These are phyloP conservation scores for Gastrophryne carolinensis DNA, from an alignment of 2,797 vertebrate species.

Conservation along the genomic window DNA sequence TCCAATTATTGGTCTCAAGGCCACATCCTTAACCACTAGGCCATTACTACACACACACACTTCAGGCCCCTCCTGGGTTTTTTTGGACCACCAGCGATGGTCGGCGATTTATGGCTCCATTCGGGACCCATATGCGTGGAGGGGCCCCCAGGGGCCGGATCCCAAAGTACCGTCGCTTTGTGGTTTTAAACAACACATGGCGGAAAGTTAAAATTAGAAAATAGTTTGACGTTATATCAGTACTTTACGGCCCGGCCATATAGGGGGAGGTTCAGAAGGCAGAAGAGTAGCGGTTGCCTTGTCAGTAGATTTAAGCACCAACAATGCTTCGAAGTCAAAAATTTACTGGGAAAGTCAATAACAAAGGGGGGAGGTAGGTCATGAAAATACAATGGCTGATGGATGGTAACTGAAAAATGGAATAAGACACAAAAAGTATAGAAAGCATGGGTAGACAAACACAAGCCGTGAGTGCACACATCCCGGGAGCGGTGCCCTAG, in stretches of 20 bases:
- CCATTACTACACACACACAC: neutral
- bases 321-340: no score
- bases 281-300: neutral
- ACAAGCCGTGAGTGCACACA: no score
- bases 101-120: neutral
- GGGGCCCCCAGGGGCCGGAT: neutral
- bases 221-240: neutral
- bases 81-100: neutral
- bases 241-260: neutral
- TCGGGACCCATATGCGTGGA: neutral
- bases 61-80: neutral
- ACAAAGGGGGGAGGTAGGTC: no score
- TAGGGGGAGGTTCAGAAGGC: neutral
- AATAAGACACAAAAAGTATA: no score
- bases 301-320: neutral
- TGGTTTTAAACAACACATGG: neutral
- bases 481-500: no score
- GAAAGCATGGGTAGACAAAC: no score
- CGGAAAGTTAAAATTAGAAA: conserved; percentile 8
- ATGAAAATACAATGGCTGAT: no score
- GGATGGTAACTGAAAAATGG: no score
- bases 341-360: no score
- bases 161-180: neutral
- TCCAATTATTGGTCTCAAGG: no score
- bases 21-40: no score